These are phyloP conservation scores for Galerucella calmariensis DNA, from an alignment of 2,888 invertebrate species.

Conservation along the genomic window DNA sequence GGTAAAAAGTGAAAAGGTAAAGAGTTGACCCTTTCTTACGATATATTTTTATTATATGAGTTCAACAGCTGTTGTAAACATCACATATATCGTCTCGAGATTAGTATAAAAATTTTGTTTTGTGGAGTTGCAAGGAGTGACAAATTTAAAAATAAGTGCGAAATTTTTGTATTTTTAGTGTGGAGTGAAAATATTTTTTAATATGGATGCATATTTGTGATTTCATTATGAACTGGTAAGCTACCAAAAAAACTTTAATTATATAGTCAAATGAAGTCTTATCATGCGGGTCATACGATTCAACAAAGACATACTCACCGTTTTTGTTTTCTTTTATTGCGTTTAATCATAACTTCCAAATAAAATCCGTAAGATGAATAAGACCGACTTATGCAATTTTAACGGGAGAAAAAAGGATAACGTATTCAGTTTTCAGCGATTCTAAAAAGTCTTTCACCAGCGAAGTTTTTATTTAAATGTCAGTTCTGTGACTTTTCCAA, in stretches of 20 bases:
- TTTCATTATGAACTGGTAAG: not conserved
- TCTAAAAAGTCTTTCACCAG: too few relatives aligned
- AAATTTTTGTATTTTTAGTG: constrained; percentile 1
- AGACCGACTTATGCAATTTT: too few relatives aligned
- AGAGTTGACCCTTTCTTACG: constrained; percentile 50
- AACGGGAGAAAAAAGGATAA: too few relatives aligned
- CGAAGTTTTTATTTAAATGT: too few relatives aligned
- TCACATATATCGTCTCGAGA: constrained; percentile 32
- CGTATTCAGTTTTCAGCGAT: too few relatives aligned
- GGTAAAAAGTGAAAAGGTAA: constrained; percentile 46
- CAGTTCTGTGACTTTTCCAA: too few relatives aligned
- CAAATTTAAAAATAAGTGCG: constrained; percentile 18
- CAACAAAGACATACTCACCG: too few relatives aligned
- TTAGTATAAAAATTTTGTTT: constrained; percentile 37
- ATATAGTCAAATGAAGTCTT: too few relatives aligned
- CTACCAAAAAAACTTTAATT: not conserved
- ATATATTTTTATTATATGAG: constrained; percentile 42
- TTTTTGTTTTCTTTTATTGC: too few relatives aligned
- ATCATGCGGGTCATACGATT: too few relatives aligned
- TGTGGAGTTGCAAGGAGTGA: constrained; percentile 24
- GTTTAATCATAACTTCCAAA: too few relatives aligned
- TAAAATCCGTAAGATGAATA: too few relatives aligned
- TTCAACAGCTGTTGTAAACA: constrained; percentile 46
- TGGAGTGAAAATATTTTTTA: not conserved
- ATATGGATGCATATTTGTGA: not conserved